Percentiles rank a stretch among this genome's conserved stretches.
Evolutionary conservation across 2,888 invertebrate genomes (phyloP).

Genomic region (Diplolepis rosae): DNA sequence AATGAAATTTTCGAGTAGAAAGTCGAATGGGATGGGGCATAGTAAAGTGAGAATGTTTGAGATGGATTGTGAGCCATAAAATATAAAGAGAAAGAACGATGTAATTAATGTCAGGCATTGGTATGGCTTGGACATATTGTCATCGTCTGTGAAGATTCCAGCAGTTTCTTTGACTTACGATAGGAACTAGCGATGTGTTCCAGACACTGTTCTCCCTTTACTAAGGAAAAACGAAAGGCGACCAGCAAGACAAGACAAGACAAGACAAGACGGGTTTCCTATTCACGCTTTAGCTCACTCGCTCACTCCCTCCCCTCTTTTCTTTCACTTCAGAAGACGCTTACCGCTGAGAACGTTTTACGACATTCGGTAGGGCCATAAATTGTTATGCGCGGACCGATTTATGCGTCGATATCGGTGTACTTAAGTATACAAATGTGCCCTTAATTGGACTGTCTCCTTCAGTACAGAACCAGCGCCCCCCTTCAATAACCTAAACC

Average conservation of each 20-base stretch:
- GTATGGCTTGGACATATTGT: slow-evolving; percentile 6
- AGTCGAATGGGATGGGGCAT: background rate
- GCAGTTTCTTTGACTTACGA: slow-evolving; percentile 17
- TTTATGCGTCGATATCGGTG: slow-evolving; percentile 64
- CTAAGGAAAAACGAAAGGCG: slow-evolving; percentile 33
- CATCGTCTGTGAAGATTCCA: slow-evolving; percentile 14
- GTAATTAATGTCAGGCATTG: slow-evolving; percentile 7
- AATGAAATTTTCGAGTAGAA: background rate
- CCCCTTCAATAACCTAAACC: background rate
- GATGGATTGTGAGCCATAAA: background rate
- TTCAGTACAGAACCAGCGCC: slow-evolving; percentile 56
- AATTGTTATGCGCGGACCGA: slow-evolving; percentile 59
- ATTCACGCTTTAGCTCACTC: slow-evolving; percentile 1
- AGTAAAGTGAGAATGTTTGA: background rate
- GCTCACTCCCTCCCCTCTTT: background rate
- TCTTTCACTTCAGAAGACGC: slow-evolving; percentile 39
- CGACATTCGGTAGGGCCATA: slow-evolving; percentile 63
- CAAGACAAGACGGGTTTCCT: slow-evolving; percentile 30
- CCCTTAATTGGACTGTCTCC: slow-evolving; percentile 66
- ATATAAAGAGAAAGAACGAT: background rate
- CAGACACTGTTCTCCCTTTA: slow-evolving; percentile 22
- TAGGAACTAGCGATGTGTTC: slow-evolving; percentile 6
- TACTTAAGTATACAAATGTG: slow-evolving; percentile 65
- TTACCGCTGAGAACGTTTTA: slow-evolving; percentile 55
- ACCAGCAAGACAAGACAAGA: too few relatives aligned